Evolutionary conservation across 1,140 invertebrate species (phyloP), one percentile per base, ranked within the genome.

Genomic region (Lerema accius): DNA sequence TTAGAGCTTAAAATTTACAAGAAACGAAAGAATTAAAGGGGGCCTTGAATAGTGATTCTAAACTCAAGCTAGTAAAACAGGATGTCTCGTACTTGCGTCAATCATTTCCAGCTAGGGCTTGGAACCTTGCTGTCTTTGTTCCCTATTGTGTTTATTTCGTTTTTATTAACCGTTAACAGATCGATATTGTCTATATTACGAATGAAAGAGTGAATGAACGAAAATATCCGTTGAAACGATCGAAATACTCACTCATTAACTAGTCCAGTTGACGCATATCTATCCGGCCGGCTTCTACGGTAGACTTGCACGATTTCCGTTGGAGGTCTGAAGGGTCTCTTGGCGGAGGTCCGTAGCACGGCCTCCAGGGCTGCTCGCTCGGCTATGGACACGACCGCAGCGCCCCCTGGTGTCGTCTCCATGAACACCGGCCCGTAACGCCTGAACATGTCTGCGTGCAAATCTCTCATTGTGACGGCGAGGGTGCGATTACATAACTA

Each of bases 301-400:
- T 97, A 97, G 71, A 94, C 92, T 5, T 94, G 94, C 35, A 96
- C 94, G 49, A 97, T 95, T 84, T 96, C 95, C 1, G 96, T 96
- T 15, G 96, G 95, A 16, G 97, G 96, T 19, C 97, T 92, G 62
- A 95, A 92, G 0, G 97, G 97, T 78, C 94, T 95, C 73, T 94
- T 94, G 26, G 94, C 94, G 0, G 92, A 92, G 23, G 93, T 92
- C 53, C 93, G 93, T 10, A 97, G 91, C 3, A 98, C 94, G 50
- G 94, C 93, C 75, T 97, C 96, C 62, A 98, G 94, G 75, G 97
- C 96, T 0, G 90, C 80, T n/a, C 94, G 91, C 19, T 95, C 94
- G 48, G 94, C 95, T n/a, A 98, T 82, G 62, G 94, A 96, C 15
- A 97, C 93, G 11, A 97, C 93, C 13, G 94, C 94, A 28, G 93